Percentiles rank a stretch among this genome's conserved stretches.
phyloP scores from a whole-genome alignment of 2,888 invertebrate genomes.

The Athrips mouffetella region DNA sequence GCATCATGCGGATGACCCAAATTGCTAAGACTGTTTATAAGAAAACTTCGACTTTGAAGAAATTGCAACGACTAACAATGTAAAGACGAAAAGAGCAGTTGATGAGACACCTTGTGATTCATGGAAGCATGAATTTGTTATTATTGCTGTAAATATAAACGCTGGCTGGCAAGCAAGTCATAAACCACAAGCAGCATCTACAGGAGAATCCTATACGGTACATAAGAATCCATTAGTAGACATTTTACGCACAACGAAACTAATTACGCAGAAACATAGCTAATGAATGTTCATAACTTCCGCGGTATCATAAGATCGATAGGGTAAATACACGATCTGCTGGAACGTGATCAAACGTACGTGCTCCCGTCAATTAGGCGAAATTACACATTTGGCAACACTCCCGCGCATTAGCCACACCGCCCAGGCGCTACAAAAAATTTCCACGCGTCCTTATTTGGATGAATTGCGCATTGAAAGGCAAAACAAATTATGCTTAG shows the following conservation, averaged over 20 bases:
- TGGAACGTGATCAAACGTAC: slow-evolving; percentile 63
- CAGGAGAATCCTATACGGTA: not conserved
- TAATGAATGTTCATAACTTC: too few relatives aligned
- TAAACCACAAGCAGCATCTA: not conserved
- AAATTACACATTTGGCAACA: slow-evolving; percentile 63
- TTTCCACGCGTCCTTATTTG: slow-evolving; percentile 48
- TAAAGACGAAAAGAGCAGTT: not conserved
- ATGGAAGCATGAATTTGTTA: slow-evolving; percentile 5
- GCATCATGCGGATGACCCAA: not conserved
- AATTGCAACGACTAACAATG: too few relatives aligned
- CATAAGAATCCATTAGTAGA: too few relatives aligned
- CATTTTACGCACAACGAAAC: not conserved
- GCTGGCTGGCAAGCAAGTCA: not conserved
- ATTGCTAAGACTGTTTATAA: not conserved
- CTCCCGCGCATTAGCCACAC: too few relatives aligned
- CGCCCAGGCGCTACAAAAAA: too few relatives aligned
- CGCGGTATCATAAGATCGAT: not conserved
- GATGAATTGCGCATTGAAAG: too few relatives aligned
- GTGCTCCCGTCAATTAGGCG: slow-evolving; percentile 67
- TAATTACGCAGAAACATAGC: too few relatives aligned
- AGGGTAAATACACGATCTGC: slow-evolving; percentile 17
- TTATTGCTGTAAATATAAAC: not conserved
- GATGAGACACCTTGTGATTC: not conserved
- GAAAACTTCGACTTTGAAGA: not conserved
- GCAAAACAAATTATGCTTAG: too few relatives aligned